Conservation (phyloP, 2,797 vertebrate genomes). For the Manis javanica region DNA sequence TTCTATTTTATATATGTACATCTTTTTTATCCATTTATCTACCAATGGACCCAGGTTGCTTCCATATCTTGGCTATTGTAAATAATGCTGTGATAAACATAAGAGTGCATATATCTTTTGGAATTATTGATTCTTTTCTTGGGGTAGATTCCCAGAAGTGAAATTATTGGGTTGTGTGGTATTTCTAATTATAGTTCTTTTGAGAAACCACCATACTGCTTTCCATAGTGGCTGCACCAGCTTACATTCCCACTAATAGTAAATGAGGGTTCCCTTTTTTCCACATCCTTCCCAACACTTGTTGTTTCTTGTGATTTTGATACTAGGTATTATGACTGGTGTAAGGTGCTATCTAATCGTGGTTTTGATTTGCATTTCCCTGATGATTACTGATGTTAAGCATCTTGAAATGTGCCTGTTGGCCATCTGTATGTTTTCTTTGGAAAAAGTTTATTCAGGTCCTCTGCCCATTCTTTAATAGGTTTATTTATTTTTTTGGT, state of each 20-base stretch:
- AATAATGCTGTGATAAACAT: too few relatives aligned
- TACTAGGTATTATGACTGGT: neutral
- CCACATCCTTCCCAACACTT: neutral
- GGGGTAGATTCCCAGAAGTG: too few relatives aligned
- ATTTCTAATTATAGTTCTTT: too few relatives aligned
- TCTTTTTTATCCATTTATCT: too few relatives aligned
- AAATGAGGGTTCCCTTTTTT: neutral
- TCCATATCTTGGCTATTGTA: too few relatives aligned
- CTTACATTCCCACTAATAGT: neutral
- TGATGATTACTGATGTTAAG: neutral
- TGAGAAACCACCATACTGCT: too few relatives aligned
- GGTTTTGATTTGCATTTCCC: slow-evolving; percentile 23
- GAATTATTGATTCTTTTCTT: too few relatives aligned
- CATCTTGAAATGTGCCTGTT: neutral
- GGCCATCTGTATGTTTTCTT: neutral
- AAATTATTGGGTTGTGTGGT: too few relatives aligned
- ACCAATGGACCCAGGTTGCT: too few relatives aligned
- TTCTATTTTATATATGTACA: too few relatives aligned
- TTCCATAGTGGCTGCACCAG: neutral
- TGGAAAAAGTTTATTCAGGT: neutral
- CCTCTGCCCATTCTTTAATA: neutral
- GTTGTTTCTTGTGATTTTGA: neutral
- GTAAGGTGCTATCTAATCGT: neutral
- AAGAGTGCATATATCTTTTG: too few relatives aligned
- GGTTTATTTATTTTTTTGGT: neutral